phyloP scores from a whole-genome alignment of 53 echinoderm and acorn worm species.

The Echinarachnius parma region DNA sequence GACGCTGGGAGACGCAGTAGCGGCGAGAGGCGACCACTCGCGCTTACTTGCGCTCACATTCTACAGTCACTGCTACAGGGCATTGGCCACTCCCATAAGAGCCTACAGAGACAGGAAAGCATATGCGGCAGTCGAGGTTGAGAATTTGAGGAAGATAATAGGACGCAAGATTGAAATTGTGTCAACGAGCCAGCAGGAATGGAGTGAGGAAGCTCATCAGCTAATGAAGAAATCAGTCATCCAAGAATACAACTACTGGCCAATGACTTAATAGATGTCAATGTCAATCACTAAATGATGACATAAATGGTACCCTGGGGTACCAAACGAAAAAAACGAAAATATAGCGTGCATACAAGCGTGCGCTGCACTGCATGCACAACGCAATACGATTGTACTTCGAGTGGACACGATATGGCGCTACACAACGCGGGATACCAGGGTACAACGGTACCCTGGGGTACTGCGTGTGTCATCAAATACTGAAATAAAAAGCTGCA shows the following conservation, averaged over 20 bases:
- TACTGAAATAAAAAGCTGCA: too few relatives aligned
- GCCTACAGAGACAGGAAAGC: slow-evolving; percentile 14
- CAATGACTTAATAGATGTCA: slow-evolving; percentile 24
- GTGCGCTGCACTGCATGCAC: too few relatives aligned
- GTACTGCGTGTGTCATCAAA: too few relatives aligned
- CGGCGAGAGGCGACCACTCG: neutral
- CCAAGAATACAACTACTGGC: slow-evolving; percentile 43
- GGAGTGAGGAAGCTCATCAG: slow-evolving; percentile 2
- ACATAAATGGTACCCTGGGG: too few relatives aligned
- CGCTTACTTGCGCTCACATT: slow-evolving; percentile 1
- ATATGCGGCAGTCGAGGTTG: neutral
- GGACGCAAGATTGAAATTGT: slow-evolving; percentile 7
- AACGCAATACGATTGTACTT: too few relatives aligned
- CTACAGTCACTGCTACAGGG: slow-evolving; percentile 6
- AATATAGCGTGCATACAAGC: too few relatives aligned
- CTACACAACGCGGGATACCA: too few relatives aligned
- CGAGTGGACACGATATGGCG: too few relatives aligned
- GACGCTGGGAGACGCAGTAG: slow-evolving; percentile 21
- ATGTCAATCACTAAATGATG: neutral
- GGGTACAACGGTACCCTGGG: too few relatives aligned
- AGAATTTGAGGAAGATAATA: neutral
- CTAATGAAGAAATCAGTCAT: slow-evolving; percentile 25
- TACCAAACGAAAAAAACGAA: too few relatives aligned
- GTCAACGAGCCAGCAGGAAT: neutral
- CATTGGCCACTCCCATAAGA: slow-evolving; percentile 17